A percentile compares a stretch with the other conserved stretches of the same genome.
These are phyloP conservation scores for Microtus richardsoni DNA, from an alignment of 2,113 vertebrate species.

Conservation along the genomic window DNA sequence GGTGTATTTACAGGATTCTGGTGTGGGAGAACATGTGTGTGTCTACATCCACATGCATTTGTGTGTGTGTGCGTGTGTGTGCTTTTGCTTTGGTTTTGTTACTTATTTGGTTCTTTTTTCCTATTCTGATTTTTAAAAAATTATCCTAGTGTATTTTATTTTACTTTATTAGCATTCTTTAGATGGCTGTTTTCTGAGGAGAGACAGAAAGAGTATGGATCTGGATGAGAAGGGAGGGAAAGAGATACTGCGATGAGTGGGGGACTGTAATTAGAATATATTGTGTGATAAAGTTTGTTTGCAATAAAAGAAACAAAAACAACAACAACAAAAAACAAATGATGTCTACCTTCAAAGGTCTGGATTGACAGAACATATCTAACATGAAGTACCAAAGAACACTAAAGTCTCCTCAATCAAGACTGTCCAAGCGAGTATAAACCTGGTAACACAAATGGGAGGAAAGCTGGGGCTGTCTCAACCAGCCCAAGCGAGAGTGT, in stretches of 20 bases:
- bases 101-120: background rate
- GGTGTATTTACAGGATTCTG: background rate
- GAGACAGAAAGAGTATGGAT: background rate
- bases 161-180: background rate
- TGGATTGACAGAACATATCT: background rate
- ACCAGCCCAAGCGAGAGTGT: constrained; percentile 32
- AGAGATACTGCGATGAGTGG: background rate
- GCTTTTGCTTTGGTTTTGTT: background rate
- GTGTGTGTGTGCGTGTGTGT: background rate
- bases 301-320: background rate
- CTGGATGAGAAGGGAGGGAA: no score
- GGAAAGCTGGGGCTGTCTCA: background rate
- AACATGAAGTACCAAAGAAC: background rate
- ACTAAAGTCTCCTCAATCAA: background rate
- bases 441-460: background rate
- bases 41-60: background rate
- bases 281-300: background rate
- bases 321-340: background rate
- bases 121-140: background rate
- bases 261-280: background rate
- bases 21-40: no score
- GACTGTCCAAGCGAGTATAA: background rate
- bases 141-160: background rate
- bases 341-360: background rate
- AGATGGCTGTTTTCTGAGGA: background rate